These are phyloP conservation scores for Drosophila busckii DNA, from an alignment of 1,140 invertebrate genomes.

Conservation along the genomic window DNA sequence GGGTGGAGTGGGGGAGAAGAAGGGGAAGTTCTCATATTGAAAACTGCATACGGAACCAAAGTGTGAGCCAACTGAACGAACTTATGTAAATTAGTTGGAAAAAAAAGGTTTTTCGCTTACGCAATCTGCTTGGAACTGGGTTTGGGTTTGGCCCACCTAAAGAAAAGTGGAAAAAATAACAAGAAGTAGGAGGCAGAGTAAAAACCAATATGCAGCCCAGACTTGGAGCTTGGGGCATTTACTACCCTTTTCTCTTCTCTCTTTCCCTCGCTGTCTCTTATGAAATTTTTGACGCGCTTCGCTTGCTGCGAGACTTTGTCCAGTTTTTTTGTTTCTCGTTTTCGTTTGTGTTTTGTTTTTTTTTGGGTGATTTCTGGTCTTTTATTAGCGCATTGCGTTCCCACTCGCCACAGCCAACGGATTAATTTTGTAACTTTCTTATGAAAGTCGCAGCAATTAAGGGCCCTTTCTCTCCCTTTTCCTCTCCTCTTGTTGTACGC, in stretches of 20 bases:
- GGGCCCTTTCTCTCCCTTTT: slow-evolving; percentile 2
- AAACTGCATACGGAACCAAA: slow-evolving; percentile 17
- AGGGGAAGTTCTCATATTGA: slow-evolving; percentile 5
- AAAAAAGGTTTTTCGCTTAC: slow-evolving; percentile 29
- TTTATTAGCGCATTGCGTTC: slow-evolving; percentile 19
- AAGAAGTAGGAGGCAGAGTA: neutral
- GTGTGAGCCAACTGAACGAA: slow-evolving; percentile 25
- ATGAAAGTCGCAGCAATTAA: slow-evolving; percentile 37
- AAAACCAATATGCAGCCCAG: slow-evolving; percentile 1
- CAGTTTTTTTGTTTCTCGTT: neutral
- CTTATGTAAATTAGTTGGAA: slow-evolving; percentile 25
- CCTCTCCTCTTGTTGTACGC: neutral
- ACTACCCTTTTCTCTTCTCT: too few relatives aligned
- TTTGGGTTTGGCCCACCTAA: neutral
- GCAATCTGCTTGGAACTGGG: slow-evolving; percentile 14
- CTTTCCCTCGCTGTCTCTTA: slow-evolving; percentile 20
- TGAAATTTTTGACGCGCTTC: slow-evolving; percentile 31
- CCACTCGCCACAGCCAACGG: neutral
- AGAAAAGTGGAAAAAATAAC: neutral
- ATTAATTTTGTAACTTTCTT: slow-evolving; percentile 40
- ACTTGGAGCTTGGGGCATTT: slow-evolving; percentile 5
- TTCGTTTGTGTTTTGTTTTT: neutral
- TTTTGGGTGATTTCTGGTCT: neutral
- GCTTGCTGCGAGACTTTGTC: slow-evolving; percentile 4
- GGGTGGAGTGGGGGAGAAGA: neutral